phyloP scores from a whole-genome alignment of 2,888 invertebrate species.

The Luperina testacea region DNA sequence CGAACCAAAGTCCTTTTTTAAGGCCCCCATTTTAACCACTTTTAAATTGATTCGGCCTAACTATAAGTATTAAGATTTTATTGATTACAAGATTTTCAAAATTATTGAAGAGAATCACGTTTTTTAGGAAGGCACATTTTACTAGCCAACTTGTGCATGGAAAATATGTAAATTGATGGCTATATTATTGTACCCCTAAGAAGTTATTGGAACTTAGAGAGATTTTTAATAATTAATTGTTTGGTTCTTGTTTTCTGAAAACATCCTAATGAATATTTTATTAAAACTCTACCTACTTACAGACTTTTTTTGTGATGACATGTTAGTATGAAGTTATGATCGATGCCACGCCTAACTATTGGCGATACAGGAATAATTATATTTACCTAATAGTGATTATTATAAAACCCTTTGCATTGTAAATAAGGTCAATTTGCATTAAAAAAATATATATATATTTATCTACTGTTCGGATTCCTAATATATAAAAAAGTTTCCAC shows the following conservation, averaged over 20 bases:
- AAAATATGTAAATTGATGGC: conserved; percentile 10
- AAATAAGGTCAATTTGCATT: conserved; percentile 50
- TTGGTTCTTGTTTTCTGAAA: conserved; percentile 13
- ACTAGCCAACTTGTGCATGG: conserved; percentile 11
- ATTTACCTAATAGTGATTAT: conserved; percentile 37
- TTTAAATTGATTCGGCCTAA: conserved; percentile 55
- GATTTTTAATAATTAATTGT: background rate
- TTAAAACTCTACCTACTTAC: background rate
- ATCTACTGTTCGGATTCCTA: conserved; percentile 17
- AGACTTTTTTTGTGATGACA: background rate
- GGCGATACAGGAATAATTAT: conserved; percentile 57
- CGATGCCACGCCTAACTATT: conserved; percentile 41
- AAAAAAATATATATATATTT: conserved; percentile 14
- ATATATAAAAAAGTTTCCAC: conserved; percentile 28
- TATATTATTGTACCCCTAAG: conserved; percentile 18
- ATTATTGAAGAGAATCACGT: background rate
- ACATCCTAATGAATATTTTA: background rate
- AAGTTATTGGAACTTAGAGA: conserved; percentile 21
- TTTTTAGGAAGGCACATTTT: conserved; percentile 21
- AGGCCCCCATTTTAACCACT: conserved; percentile 5
- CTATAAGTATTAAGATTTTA: conserved; percentile 13
- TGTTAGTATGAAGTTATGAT: conserved; percentile 31
- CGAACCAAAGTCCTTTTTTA: background rate
- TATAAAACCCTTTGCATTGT: conserved; percentile 53
- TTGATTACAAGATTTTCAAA: conserved; percentile 20